Evolutionary conservation across 1,140 invertebrate genomes (phyloP), one percentile per base, ranked within the genome.

Genomic region (Aplysia californica): DNA sequence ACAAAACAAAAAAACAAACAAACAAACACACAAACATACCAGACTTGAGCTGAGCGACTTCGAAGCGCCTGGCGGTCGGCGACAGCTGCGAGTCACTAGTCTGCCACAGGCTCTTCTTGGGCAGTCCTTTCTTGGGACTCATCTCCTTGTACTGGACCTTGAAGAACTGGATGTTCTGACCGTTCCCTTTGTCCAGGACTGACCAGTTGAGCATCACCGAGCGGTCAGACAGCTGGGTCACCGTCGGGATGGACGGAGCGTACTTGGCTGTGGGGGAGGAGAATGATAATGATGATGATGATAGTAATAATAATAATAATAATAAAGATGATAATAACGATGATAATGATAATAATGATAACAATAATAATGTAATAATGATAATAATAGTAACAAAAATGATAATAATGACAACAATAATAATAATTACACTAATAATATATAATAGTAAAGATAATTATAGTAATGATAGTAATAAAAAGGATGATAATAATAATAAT

Each of bases 141-240:
- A 95, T 89, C 87, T 95, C 94, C 66, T 93, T 92, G 83, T 95
- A 96, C 83, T 96, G 95, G 2, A 97, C 95, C 91, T 97, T 97
- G 87, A 97, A 98, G 87, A 98, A 97, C 76, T 92, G 91, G 78
- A 98, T 96, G 0, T 93, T 91, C 21, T 97, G 87, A 0, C 96
- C 95, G 73, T 87, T 79, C 33, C 82, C 81, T 82, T 96, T 95
- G 20, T 92, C 90, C 0, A 95, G 94, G 5, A 96, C 94, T 1
- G 92, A 92, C 97, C 97, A 98, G 35, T 95, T 92, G 0, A 98
- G 93, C 94, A 97, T 96, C 0, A 98, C 96, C 1, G 96, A 96
- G n/a, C 95, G 92, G 83, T 97, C 95, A 0, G 95, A 94, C 29
- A 97, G 86, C 15, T 96, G 92, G 0, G 94, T 95, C 3, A 98